Base-by-base conservation (phyloP, 2,113 vertebrate genomes). In the Semnornis frantzii region DNA sequence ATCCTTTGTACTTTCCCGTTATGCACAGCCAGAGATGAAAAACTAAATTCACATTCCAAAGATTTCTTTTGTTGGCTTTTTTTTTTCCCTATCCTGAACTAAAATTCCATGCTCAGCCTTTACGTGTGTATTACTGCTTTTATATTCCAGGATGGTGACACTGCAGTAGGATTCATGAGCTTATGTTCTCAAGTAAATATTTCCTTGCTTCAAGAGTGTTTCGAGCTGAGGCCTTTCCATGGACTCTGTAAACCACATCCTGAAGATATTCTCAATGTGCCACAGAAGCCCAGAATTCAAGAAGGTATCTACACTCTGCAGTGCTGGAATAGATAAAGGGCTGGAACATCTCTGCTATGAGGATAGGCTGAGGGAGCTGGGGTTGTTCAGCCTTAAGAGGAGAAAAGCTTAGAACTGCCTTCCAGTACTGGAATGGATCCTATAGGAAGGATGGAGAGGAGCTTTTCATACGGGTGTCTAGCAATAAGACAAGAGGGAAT, bases 91-190 rank as follows among this genome's bases (percentile, higher is more conserved):
- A 16, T 62, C 13, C 27, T 82, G n/a, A 55, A 18, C 12, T 65
- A 33, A 68, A 68, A 15, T n/a, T 13, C 78, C 12, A 31, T 34
- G 4, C 25, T 82, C 21, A 48, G 5, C 15, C 54, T 46, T 63
- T 72, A 39, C 42, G 6, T 0, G 0, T 83, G 23, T 95, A 54
- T 12, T 2, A 0, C 73, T 52, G 66, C 81, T 92, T 92, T 86
- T 81, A 1, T 95, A 7, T 98, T 97, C 71, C 96, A 99, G 99
- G 98, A 94, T 81, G 97, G 95, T 39, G 98, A 96, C 27, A 33
- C 33, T 25, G 96, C 97, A 14, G 98, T 98, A 0, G 99, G 99
- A 25, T 99, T 99, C 94, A 98, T 99, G 97, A 98, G 97, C 5
- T 88, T 98, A 30, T 98, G 97, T 37, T 96, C 97, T 6, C 90